Evolutionary conservation across 2,888 invertebrate species (phyloP), one percentile per base, ranked within the genome.

Genomic region (Mesoligia furuncula): DNA sequence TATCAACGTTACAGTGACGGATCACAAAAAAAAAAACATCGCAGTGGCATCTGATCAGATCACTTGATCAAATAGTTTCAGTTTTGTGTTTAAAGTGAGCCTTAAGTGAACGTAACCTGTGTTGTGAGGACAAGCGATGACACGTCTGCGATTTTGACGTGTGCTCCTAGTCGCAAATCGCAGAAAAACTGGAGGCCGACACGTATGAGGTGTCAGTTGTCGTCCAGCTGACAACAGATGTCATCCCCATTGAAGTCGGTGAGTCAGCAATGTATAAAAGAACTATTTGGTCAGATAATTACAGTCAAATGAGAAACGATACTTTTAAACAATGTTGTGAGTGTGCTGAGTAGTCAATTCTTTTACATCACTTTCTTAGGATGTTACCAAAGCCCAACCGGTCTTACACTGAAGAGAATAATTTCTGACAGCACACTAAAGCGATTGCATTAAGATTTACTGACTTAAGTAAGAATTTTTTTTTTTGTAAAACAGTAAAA

Each of bases 181-280:
- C 78, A 82, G 90, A 90, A 95, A 96, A 95, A 95, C 97, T 97
- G 97, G 97, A 96, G 96, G 93, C 90, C 95, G 95, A 96, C 92
- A 95, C 96, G 92, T 95, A 96, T 96, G 96, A 96, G 79, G 95
- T 95, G 95, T 96, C 97, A 95, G 97, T 97, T 95, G 96, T 92
- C 95, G 94, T 95, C 93, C 94, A 96, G 95, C 95, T 96, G 96
- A 96, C 97, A 95, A 97, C 96, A 96, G 96, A 97, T 97, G 97
- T 95, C 95, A 94, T 93, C 91, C 94, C 94, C 85, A 93, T 93
- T 91, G 96, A 96, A 92, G 92, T 87, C 93, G 96, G 97, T 97
- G 88, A 96, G 97, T 94, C 77, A 68, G 42, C 66, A 67, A 66
- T 77, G 24, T 67, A 62, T 70, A 64, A 71, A 68, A 62, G 39